Conservation (phyloP, 2,888 invertebrate genomes). For the Agrilus cyanescens region DNA sequence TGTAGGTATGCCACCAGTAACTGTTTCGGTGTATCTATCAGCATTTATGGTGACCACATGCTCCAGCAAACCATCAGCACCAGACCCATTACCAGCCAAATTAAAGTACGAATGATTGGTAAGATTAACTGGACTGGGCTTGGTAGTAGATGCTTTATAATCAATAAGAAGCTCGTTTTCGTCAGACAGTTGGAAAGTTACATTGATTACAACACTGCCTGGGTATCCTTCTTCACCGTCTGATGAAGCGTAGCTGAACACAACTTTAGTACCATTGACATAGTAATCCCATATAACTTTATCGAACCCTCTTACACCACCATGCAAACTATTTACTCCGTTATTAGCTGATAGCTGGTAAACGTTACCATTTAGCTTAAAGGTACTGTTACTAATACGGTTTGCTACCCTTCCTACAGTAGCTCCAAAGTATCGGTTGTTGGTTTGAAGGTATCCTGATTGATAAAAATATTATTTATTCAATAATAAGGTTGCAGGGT, state of each 20-base stretch:
- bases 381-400: slow-evolving; percentile 59
- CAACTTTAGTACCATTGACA: slow-evolving; percentile 48
- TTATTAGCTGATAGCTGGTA: slow-evolving; percentile 65
- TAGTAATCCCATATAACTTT: slow-evolving; percentile 62
- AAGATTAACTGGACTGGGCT: slow-evolving; percentile 74
- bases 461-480: too few relatives aligned
- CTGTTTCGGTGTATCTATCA: slow-evolving; percentile 60
- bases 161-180: slow-evolving; percentile 64
- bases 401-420: slow-evolving; percentile 82
- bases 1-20: slow-evolving; percentile 59
- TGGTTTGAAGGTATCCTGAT: slow-evolving; percentile 51
- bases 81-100: slow-evolving; percentile 76
- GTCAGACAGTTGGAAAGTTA: slow-evolving; percentile 57
- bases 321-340: slow-evolving; percentile 63
- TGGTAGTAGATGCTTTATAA: slow-evolving; percentile 63
- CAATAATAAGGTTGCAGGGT: too few relatives aligned
- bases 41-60: slow-evolving; percentile 65
- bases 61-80: slow-evolving; percentile 50
- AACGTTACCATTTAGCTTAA: slow-evolving; percentile 52
- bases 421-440: slow-evolving; percentile 80
- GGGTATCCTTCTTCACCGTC: slow-evolving; percentile 85
- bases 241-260: slow-evolving; percentile 62
- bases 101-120: slow-evolving; percentile 89
- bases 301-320: slow-evolving; percentile 74
- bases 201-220: slow-evolving; percentile 61